Base-by-base conservation (phyloP, 2,888 invertebrate genomes). In the Melangyna quadrimaculata region DNA sequence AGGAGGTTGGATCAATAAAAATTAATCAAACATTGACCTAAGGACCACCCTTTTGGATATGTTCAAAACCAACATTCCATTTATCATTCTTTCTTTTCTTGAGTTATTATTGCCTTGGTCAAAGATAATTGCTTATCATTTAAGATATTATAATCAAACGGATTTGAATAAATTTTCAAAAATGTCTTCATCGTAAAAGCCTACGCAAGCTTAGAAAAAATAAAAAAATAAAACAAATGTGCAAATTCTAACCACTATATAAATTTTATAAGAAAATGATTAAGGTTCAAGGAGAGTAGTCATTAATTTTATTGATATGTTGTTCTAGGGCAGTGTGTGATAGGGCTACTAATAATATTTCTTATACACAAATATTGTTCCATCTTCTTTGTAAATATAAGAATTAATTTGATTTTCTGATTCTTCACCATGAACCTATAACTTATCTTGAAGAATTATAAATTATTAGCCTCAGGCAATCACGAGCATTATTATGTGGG, bases 261-360 rank as follows among this genome's bases (percentile, higher is more conserved):
- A 12, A 59, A 22, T 22, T 59, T 61, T 40, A 40, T 61, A 5
- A 40, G 7, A 59, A 22, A 22, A n/a, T 61, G 61, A 40, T 61
- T 37, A 24, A 59, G 14, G n/a, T 59, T 37, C 59, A 59, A 37
- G 22, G n/a, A 61, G 24, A 40, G 61, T 40, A 61, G 61, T 40
- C 61, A 61, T 61, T 61, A 61, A 61, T 61, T 40, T 40, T n/a
- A 40, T 40, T 61, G 40, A 32, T 24, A 59, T 55, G n/a, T 37
- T 24, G n/a, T 40, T 61, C 35, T 37, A 37, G 22, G 37, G 59
- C 35, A 37, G 12, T 35, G 2, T 14, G 22, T 24, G 55, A 35
- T 24, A 37, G 61, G 61, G 61, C 61, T 24, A 27, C 22, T 24
- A 22, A 8, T 37, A 8, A n/a, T 29, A 29, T 9, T n/a, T 8